Evolutionary conservation across 2,888 invertebrate species (phyloP).

Genomic region (Elegia similella): DNA sequence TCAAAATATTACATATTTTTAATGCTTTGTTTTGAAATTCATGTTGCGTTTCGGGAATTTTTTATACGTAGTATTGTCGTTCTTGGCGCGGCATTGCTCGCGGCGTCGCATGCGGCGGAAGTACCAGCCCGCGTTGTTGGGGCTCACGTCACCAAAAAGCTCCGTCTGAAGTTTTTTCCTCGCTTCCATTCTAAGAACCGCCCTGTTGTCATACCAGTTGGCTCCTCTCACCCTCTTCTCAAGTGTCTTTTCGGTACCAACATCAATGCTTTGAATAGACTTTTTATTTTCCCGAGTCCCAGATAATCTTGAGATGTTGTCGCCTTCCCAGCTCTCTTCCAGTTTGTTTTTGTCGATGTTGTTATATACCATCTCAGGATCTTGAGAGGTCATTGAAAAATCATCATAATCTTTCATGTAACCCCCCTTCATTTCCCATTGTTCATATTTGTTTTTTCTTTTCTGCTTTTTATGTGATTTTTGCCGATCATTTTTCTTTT

Average conservation of each 20-base stretch:
- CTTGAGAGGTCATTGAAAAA: slow-evolving; percentile 46
- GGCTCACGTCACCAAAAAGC: slow-evolving; percentile 52
- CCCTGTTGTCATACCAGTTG: slow-evolving; percentile 65
- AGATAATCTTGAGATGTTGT: slow-evolving; percentile 34
- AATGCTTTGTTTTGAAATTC: slow-evolving; percentile 67
- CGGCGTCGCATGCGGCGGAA: slow-evolving; percentile 71
- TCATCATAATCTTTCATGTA: slow-evolving; percentile 67
- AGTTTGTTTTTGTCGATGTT: slow-evolving; percentile 35
- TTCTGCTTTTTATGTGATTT: slow-evolving; percentile 68
- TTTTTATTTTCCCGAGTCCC: slow-evolving; percentile 30
- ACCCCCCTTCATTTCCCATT: slow-evolving; percentile 72
- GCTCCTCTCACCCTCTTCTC: slow-evolving; percentile 16
- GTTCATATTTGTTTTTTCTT: slow-evolving; percentile 67
- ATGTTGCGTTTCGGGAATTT: slow-evolving; percentile 56
- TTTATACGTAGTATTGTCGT: slow-evolving; percentile 58
- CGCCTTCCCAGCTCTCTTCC: slow-evolving; percentile 4
- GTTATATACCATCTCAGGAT: slow-evolving; percentile 41
- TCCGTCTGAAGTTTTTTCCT: slow-evolving; percentile 62
- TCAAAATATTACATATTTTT: slow-evolving; percentile 25
- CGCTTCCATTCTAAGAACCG: slow-evolving; percentile 55
- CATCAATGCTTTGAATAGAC: background rate
- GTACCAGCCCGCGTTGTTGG: slow-evolving; percentile 70
- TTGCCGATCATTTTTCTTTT: slow-evolving; percentile 60
- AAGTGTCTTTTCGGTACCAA: slow-evolving; percentile 33
- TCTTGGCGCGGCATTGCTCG: slow-evolving; percentile 67